phyloP scores from a whole-genome alignment of 1,140 invertebrate species.

The Heliothis subflexa region DNA sequence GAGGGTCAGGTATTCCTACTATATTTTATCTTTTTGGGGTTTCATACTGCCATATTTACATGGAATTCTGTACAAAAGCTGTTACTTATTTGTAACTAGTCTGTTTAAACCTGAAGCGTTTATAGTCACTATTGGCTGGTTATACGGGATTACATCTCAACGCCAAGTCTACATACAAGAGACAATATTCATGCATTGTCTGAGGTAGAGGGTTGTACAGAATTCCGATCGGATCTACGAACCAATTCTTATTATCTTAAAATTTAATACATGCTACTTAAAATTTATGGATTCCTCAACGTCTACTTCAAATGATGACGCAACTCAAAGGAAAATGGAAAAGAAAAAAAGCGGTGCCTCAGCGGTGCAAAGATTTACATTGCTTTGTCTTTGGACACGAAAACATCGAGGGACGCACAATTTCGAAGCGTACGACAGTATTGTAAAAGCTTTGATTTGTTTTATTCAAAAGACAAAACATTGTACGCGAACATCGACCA shows the following conservation, averaged over 20 bases:
- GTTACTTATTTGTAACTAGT: background rate
- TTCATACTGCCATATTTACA: conserved; percentile 22
- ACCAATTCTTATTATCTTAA: conserved; percentile 20
- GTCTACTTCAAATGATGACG: conserved; percentile 66
- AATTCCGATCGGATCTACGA: conserved; percentile 26
- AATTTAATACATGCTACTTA: conserved; percentile 39
- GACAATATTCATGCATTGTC: conserved; percentile 20
- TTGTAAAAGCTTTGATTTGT: background rate
- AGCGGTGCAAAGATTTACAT: conserved; percentile 71
- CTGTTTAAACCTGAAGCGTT: conserved; percentile 2
- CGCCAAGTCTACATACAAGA: conserved; percentile 12
- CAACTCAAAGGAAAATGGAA: conserved; percentile 72
- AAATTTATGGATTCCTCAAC: conserved; percentile 39
- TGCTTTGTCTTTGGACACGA: conserved; percentile 63
- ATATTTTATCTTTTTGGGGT: conserved; percentile 22
- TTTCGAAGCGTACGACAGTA: background rate
- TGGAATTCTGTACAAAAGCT: conserved; percentile 45
- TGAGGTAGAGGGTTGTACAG: conserved; percentile 9
- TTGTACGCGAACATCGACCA: conserved; percentile 77
- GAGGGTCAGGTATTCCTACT: conserved; percentile 45
- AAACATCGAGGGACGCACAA: conserved; percentile 2
- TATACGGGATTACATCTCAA: background rate
- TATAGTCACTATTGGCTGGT: background rate
- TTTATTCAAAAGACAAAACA: conserved; percentile 68
- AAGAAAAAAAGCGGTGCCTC: conserved; percentile 73